A percentile compares a stretch with the other conserved stretches of the same genome.
These are phyloP conservation scores for Anthophora plumipes DNA, from an alignment of 2,888 invertebrate species.

Conservation along the genomic window DNA sequence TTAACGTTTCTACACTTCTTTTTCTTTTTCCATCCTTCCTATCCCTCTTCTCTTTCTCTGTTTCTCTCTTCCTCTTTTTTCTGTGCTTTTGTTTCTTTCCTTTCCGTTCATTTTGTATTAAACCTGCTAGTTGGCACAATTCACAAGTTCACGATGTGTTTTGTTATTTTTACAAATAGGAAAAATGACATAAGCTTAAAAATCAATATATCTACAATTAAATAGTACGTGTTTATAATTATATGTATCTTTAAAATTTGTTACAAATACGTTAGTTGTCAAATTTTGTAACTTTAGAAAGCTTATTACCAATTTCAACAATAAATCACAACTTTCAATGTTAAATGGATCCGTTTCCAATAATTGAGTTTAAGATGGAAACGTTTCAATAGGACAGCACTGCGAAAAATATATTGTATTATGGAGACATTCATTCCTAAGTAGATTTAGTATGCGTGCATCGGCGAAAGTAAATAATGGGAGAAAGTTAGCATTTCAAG, in stretches of 20 bases:
- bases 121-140: not conserved
- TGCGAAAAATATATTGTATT: not conserved
- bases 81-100: not conserved
- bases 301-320: too few relatives aligned
- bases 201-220: too few relatives aligned
- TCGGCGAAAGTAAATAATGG: not conserved
- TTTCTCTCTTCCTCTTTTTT: not conserved
- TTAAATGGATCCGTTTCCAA: not conserved
- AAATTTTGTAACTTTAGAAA: too few relatives aligned
- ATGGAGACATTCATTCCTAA: not conserved
- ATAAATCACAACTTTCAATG: not conserved
- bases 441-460: not conserved
- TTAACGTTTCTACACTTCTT: slow-evolving; percentile 23
- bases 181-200: not conserved
- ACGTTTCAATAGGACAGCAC: not conserved
- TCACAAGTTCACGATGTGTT: not conserved
- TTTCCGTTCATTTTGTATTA: not conserved
- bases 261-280: too few relatives aligned
- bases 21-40: not conserved
- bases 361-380: not conserved
- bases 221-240: too few relatives aligned
- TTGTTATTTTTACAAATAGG: not conserved
- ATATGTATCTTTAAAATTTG: too few relatives aligned
- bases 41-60: slow-evolving; percentile 6
- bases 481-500: slow-evolving; percentile 5